Evolutionary conservation across 2,113 vertebrate species (phyloP), one percentile per base, ranked within the genome.

Genomic region (Neodon shergylaensis): DNA sequence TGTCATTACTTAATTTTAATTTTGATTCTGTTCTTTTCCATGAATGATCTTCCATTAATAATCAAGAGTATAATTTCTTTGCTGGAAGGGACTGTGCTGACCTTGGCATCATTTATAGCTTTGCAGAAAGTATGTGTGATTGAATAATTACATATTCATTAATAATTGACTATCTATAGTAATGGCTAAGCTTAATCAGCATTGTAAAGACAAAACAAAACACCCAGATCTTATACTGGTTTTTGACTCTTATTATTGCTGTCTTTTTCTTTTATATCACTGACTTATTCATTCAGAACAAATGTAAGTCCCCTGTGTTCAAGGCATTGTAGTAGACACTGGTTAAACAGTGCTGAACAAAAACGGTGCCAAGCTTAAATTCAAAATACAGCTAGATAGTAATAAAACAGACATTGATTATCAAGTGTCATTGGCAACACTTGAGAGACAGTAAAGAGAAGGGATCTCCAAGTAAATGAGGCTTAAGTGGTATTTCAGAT

Each of bases 11-110:
- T 87, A 95, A 21, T 28, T 82, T 92, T 85, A 66, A 54, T 39
- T 89, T 74, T 93, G 9, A 78, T 49, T 78, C 28, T 68, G 47
- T 72, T 93, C 33, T 94, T 95, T 94, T 36, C 21, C 24, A 33
- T 24, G 21, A 5, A 31, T 22, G 88, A 42, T 31, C 33, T 58
- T 91, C 28, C 21, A 91, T 70, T 84, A 8, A 31, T 33, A 78
- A 89, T 33, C 5, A 5, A 49, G 47, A n/a, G 31, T 92, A 36
- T 44, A 74, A 39, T 39, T 17, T 89, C 21, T 36, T 90, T 61
- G 36, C 63, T 61, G 9, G 28, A 85, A 79, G 6, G 14, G 4
- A 72, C 54, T 74, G 0, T 42, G 42, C 1, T 82, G 61, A 85
- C 7, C 28, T 74, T 83, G 36, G 24, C 2, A 21, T 94, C 49